Base-by-base conservation (phyloP, 1,140 invertebrate genomes). In the Nymphalis io region DNA sequence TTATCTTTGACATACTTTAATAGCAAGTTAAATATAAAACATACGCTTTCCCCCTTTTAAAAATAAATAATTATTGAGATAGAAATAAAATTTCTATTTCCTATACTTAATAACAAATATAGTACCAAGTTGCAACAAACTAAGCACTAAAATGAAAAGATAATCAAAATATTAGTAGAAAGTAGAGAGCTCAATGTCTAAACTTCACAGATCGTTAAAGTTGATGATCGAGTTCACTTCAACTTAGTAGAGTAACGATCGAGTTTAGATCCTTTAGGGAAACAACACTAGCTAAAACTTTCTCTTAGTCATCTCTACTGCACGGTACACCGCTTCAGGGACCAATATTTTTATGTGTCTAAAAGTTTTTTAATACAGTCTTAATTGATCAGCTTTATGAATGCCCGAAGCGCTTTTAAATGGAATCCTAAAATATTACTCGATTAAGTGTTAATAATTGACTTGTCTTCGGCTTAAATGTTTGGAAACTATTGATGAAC, bases 131-230 rank as follows among this genome's bases (percentile, higher is more conserved):
- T 16, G 0, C 3, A 46, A 10, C 5, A 44, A 55, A 55, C 15
- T 23, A 1, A 21, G 12, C 51, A 12, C 0, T 55, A n/a, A 27
- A 15, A 55, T 55, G 21, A 23, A 55, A 55, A 55, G 60, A 60
- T 75, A 76, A 78, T 80, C 73, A 80, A 77, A 78, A 77, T 75
- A 81, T 76, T 76, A 75, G 66, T 82, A 75, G 51, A 82, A 80
- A 83, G 72, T 82, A 70, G 76, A 74, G 75, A 79, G 75, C 76
- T 82, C 79, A 79, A 81, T 81, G 73, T 78, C 68, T 72, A 81
- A 86, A 86, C 67, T 86, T 83, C 60, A 71, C 76, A 78, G 83
- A 71, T 85, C 78, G 79, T 86, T 88, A 83, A 88, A 87, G 81
- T 87, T 83, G 79, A 87, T 80, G 82, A 86, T 85, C 80, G 76